A percentile compares a stretch with the other conserved stretches of the same genome.
Evolutionary conservation across 2,113 vertebrate genomes (phyloP).

Genomic region (Microcebus lehilahytsara): DNA sequence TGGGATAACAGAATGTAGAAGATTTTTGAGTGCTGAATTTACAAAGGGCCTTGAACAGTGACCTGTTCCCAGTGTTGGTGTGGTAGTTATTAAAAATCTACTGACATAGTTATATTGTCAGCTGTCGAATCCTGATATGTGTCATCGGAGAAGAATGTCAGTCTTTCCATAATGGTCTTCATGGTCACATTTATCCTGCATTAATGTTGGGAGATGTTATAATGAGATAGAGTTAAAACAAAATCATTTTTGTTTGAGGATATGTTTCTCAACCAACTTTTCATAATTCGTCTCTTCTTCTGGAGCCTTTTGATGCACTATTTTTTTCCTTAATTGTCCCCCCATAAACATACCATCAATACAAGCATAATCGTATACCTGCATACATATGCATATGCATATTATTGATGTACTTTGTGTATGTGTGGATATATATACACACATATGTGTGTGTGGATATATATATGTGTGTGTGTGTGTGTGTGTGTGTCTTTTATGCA

Average conservation of each 20-base stretch:
- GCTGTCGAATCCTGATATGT: too few species aligned
- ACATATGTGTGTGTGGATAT: too few species aligned
- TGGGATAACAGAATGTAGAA: not conserved
- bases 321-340: fast-evolving
- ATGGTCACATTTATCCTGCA: not conserved
- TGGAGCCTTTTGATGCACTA: not conserved
- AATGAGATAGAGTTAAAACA: not conserved
- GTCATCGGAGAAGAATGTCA: not conserved
- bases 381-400: not conserved
- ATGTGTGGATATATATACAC: too few species aligned
- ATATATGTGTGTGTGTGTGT: too few species aligned
- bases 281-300: not conserved
- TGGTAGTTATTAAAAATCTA: too few species aligned
- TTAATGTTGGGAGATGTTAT: not conserved
- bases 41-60: not conserved
- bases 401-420: not conserved
- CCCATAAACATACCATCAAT: not conserved
- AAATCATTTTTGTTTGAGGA: not conserved
- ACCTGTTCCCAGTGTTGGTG: not conserved
- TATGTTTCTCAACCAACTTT: not conserved
- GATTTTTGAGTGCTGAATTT: too few species aligned
- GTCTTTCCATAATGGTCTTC: not conserved
- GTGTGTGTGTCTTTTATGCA: not conserved
- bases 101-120: too few species aligned
- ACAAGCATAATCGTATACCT: too few species aligned